These are phyloP conservation scores for Callinectes sapidus DNA, from an alignment of 2,888 invertebrate species.

Conservation along the genomic window DNA sequence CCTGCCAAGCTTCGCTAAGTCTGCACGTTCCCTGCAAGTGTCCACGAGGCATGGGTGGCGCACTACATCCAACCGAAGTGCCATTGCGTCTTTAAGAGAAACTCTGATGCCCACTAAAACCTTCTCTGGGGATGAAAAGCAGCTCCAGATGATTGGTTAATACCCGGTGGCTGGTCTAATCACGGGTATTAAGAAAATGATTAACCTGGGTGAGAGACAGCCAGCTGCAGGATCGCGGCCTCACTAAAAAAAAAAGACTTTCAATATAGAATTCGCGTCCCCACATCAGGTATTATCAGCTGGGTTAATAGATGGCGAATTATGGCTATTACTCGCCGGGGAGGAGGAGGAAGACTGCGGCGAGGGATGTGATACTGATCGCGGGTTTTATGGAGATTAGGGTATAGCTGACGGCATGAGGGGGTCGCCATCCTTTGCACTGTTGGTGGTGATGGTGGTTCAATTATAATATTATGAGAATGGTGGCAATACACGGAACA, in stretches of 20 bases:
- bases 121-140: background rate
- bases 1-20: background rate
- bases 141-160: constrained; percentile 19
- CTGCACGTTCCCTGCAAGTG: background rate
- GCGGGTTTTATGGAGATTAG: constrained; percentile 13
- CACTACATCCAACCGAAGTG: background rate
- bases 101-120: background rate
- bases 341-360: constrained; percentile 5
- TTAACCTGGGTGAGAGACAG: background rate
- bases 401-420: background rate
- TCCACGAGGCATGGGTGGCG: background rate
- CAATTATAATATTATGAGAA: background rate
- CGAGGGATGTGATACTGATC: constrained; percentile 10
- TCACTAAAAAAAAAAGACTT: background rate
- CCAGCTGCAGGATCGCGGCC: constrained; percentile 4
- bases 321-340: background rate
- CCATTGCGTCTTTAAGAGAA: background rate
- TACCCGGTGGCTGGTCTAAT: constrained; percentile 10
- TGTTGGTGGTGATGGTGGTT: background rate
- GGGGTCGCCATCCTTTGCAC: background rate
- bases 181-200: background rate
- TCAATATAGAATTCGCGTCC: constrained; percentile 5
- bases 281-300: constrained; percentile 4
- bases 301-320: background rate
- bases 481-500: background rate